Base-by-base conservation (phyloP, 2,888 invertebrate species). In the Microplitis manilae region DNA sequence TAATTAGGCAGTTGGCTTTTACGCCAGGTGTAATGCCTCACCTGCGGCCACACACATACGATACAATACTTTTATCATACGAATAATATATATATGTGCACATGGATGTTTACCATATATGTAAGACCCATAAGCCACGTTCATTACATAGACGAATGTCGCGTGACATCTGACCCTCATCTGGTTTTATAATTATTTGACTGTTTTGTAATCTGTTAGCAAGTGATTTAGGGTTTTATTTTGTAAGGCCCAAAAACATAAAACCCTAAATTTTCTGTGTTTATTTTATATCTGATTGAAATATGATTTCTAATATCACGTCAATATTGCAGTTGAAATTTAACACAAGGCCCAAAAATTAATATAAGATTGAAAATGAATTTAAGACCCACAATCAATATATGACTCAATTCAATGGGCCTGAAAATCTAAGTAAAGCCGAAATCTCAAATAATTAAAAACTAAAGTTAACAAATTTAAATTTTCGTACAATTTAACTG, bases 1-100 rank as follows among this genome's bases (percentile, higher is more conserved):
- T 87, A 86, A 87, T 87, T 86, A 85, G 86, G 84, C 85, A 86
- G 86, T 86, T 86, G 86, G 85, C 65, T 73, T 72, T 60, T 76
- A 68, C 81, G 84, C 85, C 85, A 85, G 85, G 85, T 85, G 85
- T 80, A 83, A 77, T 78, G 81, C 80, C 82, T 85, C 85, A 85
- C 85, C 85, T 85, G 85, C 85, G 82, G 79, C 50, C 50, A 64
- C 65, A 64, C 65, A 73, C 59, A 73, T 41, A 73, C 65, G 41
- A 65, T 17, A 6, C 50, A 41, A 30, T 20, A 40, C 38, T 13
- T 30, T 65, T 65, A 77, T 79, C 41, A 41, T 68, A 77, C 74
- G 4, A 30, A 30, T 30, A 30, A 30, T 30, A 30, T 30, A 2
- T 30, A 30, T 30, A 4, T 2, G 30, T 2, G 30, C 30, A 30